These are phyloP conservation scores for Rotaria socialis DNA, from an alignment of 2,888 invertebrate species.

Conservation along the genomic window DNA sequence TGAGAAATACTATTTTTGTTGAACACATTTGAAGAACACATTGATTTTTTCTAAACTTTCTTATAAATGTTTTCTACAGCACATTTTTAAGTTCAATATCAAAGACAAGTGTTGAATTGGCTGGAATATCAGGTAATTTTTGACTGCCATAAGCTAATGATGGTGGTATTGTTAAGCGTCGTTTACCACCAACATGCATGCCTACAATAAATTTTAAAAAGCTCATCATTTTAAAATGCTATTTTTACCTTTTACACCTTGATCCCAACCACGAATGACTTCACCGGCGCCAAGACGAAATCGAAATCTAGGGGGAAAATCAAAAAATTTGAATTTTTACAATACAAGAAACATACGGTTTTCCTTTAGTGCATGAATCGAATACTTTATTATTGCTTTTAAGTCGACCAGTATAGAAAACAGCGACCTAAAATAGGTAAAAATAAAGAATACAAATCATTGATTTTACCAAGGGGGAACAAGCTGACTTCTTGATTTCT, in stretches of 20 bases:
- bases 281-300: constrained; percentile 78
- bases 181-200: constrained; percentile 88
- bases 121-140: constrained; percentile 68
- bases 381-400: constrained; percentile 79
- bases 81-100: constrained; percentile 78
- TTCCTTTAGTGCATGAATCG: constrained; percentile 71
- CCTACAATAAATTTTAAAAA: constrained; percentile 57
- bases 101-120: constrained; percentile 78
- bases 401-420: constrained; percentile 79
- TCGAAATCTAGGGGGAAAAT: constrained; percentile 64
- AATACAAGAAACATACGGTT: constrained; percentile 61
- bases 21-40: background rate
- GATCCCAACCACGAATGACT: constrained; percentile 85
- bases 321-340: background rate
- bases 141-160: constrained; percentile 56
- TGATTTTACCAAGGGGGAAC: too few species aligned
- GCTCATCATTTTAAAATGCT: background rate
- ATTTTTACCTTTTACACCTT: constrained; percentile 68
- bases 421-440: constrained; percentile 61
- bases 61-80: background rate
- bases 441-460: background rate
- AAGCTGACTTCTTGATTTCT: too few species aligned
- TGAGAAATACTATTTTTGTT: background rate
- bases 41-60: background rate
- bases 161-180: constrained; percentile 77